A percentile compares a stretch with the other conserved stretches of the same genome.
Evolutionary conservation across 1,140 invertebrate genomes (phyloP).

Genomic region (Drosophila punjabiensis): DNA sequence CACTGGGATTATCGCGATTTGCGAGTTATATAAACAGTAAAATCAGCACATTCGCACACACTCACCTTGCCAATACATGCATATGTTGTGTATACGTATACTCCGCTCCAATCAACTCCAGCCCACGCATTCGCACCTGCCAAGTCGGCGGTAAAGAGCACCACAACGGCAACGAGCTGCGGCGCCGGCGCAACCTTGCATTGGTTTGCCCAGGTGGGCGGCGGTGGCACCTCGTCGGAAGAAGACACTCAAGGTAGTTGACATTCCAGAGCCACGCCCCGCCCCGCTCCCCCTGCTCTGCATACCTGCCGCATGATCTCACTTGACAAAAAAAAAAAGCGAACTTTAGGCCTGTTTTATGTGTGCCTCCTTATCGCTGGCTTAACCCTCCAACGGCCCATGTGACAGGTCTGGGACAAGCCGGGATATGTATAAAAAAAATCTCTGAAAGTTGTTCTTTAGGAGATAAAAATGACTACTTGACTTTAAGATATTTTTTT

Average conservation of each 20-base stretch:
- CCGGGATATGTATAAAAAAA: background rate
- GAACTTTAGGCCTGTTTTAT: constrained; percentile 9
- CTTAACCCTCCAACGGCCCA: constrained; percentile 15
- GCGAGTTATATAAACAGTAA: constrained; percentile 66
- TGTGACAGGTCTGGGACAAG: constrained; percentile 22
- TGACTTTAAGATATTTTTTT: background rate
- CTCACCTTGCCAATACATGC: constrained; percentile 1
- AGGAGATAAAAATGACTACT: too few species aligned
- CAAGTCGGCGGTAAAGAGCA: constrained; percentile 15
- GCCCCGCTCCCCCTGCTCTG: constrained; percentile 6
- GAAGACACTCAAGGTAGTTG: constrained; percentile 72
- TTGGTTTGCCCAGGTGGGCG: constrained; percentile 73
- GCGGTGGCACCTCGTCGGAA: constrained; percentile 41
- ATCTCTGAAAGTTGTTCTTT: background rate
- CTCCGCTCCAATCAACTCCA: constrained; percentile 41
- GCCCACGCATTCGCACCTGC: constrained; percentile 54
- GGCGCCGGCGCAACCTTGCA: constrained; percentile 51
- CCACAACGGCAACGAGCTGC: constrained; percentile 12
- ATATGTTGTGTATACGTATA: constrained; percentile 9
- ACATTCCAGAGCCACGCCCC: constrained; percentile 47
- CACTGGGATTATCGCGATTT: constrained; percentile 36
- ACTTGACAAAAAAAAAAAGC: constrained; percentile 24
- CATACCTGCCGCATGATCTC: constrained; percentile 58
- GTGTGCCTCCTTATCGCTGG: constrained; percentile 24
- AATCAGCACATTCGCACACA: constrained; percentile 20